Conservation (phyloP, 2,113 vertebrate species). For the Herpailurus yagouaroundi region DNA sequence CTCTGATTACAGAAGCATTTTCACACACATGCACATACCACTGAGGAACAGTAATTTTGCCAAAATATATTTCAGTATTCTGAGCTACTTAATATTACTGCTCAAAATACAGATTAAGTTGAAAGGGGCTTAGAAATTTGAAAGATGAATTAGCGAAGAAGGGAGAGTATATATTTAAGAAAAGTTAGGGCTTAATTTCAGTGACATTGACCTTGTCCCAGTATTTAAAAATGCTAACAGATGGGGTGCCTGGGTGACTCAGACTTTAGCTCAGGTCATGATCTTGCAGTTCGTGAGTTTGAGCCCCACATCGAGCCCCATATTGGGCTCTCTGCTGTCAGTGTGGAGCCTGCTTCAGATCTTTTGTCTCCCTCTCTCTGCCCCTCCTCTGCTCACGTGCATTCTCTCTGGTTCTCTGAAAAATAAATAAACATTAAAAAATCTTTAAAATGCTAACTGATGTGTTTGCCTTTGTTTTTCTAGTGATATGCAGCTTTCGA, state of each 20-base stretch:
- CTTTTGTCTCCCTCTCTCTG: no score
- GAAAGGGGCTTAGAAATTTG: neutral
- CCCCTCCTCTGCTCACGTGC: no score
- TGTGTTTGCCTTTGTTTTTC: slow-evolving; percentile 75
- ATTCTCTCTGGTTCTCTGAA: no score
- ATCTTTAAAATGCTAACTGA: slow-evolving; percentile 49
- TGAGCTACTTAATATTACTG: neutral
- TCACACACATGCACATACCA: neutral
- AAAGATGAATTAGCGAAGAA: slow-evolving; percentile 34
- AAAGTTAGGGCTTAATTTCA: slow-evolving; percentile 51
- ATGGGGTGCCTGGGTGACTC: neutral
- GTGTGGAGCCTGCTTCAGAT: no score
- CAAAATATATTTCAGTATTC: neutral
- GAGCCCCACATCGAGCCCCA: no score
- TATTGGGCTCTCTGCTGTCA: no score
- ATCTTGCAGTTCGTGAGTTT: no score
- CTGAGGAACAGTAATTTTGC: slow-evolving; percentile 34
- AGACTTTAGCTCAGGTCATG: no score
- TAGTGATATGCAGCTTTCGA: slow-evolving; percentile 98
- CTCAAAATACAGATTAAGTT: neutral
- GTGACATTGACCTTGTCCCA: neutral
- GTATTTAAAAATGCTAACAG: slow-evolving; percentile 50
- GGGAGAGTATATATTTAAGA: slow-evolving; percentile 15
- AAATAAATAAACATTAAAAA: no score
- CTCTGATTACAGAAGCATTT: neutral